Percentiles rank a stretch among this genome's conserved stretches.
Conservation (phyloP, 2,113 vertebrate species). For the Lathamus discolor region DNA sequence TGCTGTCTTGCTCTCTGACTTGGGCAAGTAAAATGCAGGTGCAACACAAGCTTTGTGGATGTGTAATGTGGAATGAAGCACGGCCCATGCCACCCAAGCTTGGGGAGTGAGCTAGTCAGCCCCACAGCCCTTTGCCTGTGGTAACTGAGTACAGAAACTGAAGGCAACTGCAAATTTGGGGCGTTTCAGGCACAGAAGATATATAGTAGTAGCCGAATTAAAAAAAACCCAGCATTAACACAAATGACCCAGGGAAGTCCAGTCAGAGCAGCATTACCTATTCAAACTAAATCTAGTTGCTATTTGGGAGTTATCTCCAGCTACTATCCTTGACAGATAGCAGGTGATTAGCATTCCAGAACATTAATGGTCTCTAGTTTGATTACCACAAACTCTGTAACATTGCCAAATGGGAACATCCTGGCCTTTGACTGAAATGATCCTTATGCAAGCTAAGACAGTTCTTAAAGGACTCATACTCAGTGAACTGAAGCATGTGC, state of each 20-base stretch:
- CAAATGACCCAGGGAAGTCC: not conserved
- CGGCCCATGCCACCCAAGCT: not conserved
- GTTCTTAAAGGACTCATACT: not conserved
- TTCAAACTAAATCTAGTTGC: not conserved
- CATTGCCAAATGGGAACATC: not conserved
- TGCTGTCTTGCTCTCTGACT: not conserved
- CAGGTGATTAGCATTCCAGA: not conserved
- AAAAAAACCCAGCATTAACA: not conserved
- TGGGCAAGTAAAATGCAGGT: not conserved
- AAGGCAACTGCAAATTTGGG: not conserved
- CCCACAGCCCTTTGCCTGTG: not conserved
- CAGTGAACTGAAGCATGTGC: not conserved
- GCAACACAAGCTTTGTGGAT: not conserved
- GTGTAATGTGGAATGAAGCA: not conserved
- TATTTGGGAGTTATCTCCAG: not conserved
- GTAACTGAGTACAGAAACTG: not conserved
- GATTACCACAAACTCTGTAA: not conserved
- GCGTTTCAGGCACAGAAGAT: not conserved
- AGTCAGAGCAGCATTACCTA: not conserved
- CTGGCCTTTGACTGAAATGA: not conserved
- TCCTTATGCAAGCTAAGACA: not conserved
- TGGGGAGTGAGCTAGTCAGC: not conserved
- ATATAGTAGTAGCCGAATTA: not conserved
- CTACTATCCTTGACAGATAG: not conserved
- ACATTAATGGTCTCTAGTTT: not conserved